Percentiles rank a stretch among this genome's conserved stretches.
Evolutionary conservation across 1,140 invertebrate genomes (phyloP).

Genomic region (Myzus persicae): DNA sequence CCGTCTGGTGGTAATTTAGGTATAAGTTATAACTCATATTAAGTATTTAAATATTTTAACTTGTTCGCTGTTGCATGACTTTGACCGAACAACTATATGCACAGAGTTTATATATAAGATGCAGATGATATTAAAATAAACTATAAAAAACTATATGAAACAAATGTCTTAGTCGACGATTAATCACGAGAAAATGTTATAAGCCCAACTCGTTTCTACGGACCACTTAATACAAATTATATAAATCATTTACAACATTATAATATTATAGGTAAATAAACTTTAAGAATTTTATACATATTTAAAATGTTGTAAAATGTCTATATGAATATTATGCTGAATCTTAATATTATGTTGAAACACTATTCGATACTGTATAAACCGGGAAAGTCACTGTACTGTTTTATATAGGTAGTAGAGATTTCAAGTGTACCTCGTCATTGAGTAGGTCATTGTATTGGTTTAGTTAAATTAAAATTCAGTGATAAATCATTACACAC

Average conservation of each 20-base stretch:
- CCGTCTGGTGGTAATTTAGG: background rate
- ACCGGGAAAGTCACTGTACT: background rate
- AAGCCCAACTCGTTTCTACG: background rate
- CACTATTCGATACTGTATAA: background rate
- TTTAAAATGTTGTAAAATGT: background rate
- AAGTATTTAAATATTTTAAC: background rate
- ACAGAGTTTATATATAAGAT: background rate
- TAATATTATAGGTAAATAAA: background rate
- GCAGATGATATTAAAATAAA: background rate
- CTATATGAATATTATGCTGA: background rate
- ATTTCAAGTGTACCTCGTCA: background rate
- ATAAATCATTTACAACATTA: background rate
- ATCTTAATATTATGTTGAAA: background rate
- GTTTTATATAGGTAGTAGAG: background rate
- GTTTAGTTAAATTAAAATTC: background rate
- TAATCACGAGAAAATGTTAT: background rate
- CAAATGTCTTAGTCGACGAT: background rate
- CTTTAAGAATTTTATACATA: background rate
- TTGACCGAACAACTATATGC: background rate
- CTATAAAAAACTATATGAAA: background rate
- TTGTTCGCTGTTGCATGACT: background rate
- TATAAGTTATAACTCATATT: conserved; percentile 5
- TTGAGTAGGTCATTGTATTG: background rate
- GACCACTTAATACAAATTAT: background rate
- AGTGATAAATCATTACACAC: background rate